Percentiles rank a stretch among this genome's conserved stretches.
Conservation (phyloP, 1,140 invertebrate genomes). For the Pogonognathellus flavescens region DNA sequence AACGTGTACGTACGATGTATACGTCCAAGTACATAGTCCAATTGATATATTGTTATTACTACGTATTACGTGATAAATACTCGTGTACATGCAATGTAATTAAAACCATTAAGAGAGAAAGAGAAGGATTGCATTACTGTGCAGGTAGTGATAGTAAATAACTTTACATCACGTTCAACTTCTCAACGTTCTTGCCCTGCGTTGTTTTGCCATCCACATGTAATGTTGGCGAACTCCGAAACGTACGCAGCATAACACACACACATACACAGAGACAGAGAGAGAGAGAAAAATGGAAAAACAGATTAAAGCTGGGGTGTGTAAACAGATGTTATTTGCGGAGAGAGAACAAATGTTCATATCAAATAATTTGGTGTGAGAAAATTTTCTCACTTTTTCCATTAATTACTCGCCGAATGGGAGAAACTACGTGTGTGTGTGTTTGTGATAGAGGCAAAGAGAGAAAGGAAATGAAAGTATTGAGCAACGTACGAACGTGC, state of each 20-base stretch:
- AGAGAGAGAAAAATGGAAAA: slow-evolving; percentile 40
- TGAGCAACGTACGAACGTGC: slow-evolving; percentile 3
- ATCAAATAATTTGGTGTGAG: slow-evolving; percentile 50
- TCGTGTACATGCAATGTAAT: slow-evolving; percentile 25
- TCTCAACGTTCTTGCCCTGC: too few species aligned
- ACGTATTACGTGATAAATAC: slow-evolving; percentile 20
- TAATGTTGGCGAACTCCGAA: background rate
- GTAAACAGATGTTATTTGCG: slow-evolving; percentile 47
- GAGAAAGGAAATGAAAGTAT: slow-evolving; percentile 36
- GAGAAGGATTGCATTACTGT: background rate
- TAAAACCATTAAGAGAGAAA: background rate
- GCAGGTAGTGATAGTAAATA: too few species aligned
- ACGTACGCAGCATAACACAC: too few species aligned
- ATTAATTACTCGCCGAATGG: slow-evolving; percentile 36
- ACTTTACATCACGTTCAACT: too few species aligned
- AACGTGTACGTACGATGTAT: too few species aligned
- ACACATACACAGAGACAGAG: too few species aligned
- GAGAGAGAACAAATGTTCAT: slow-evolving; percentile 44
- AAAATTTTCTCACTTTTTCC: slow-evolving; percentile 50
- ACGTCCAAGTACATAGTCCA: too few species aligned
- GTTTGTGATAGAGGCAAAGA: too few species aligned
- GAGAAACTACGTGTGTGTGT: slow-evolving; percentile 8
- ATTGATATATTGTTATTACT: too few species aligned
- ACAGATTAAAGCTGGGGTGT: slow-evolving; percentile 38
- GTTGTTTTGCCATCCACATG: background rate